These are phyloP conservation scores for Leptosomus discolor DNA, from an alignment of 2,113 vertebrate species.

Conservation along the genomic window DNA sequence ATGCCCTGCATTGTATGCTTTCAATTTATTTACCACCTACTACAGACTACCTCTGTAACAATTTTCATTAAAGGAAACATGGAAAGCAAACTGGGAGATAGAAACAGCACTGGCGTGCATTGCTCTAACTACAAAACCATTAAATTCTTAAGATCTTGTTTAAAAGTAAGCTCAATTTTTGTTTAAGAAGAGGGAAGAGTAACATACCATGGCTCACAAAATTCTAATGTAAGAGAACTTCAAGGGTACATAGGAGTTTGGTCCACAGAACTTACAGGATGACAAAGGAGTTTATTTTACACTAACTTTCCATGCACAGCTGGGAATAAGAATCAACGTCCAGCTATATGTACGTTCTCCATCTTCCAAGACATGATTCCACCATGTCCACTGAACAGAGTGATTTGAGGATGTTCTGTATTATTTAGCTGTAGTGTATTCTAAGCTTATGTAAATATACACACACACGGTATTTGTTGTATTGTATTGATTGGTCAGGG, in stretches of 20 bases:
- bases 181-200: not conserved
- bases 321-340: not conserved
- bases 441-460: not conserved
- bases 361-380: not conserved
- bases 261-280: not conserved
- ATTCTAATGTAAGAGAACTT: not conserved
- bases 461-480: not conserved
- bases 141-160: not conserved
- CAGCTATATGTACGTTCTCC: not conserved
- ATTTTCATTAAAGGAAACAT: not conserved
- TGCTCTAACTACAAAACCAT: not conserved
- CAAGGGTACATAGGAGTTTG: not conserved
- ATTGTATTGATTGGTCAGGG: not conserved
- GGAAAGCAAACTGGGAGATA: conserved; percentile 25
- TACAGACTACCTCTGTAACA: not conserved
- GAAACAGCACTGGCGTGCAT: not conserved
- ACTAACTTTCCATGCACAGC: not conserved
- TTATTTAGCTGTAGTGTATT: not conserved
- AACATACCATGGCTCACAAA: not conserved
- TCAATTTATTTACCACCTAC: not conserved
- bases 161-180: not conserved
- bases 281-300: not conserved
- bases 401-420: not conserved
- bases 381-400: not conserved
- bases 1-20: not conserved